A percentile compares a stretch with the other conserved stretches of the same genome.
Conservation (phyloP, 2,888 invertebrate genomes). For the Tridacna crocea region DNA sequence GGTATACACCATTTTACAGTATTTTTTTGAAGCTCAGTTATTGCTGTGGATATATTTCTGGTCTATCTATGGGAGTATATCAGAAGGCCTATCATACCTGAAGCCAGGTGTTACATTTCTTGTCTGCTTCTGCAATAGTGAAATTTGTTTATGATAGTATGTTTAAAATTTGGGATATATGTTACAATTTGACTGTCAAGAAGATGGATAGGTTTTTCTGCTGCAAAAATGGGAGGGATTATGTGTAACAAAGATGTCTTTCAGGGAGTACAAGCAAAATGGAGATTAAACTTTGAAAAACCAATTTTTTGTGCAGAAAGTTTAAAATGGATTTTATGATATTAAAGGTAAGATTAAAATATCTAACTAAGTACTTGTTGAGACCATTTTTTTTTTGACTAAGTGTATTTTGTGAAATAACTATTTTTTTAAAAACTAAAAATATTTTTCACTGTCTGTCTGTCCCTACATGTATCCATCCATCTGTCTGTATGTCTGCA, state of each 20-base stretch:
- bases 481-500: too few species aligned
- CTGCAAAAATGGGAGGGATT: constrained; percentile 2
- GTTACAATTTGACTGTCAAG: constrained; percentile 20
- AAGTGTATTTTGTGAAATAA: too few species aligned
- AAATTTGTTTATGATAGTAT: constrained; percentile 9
- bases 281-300: constrained; percentile 24
- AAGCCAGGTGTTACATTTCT: constrained; percentile 20
- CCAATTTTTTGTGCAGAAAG: constrained; percentile 6
- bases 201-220: constrained; percentile 14
- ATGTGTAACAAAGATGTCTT: neutral
- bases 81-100: constrained; percentile 10
- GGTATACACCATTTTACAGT: too few species aligned
- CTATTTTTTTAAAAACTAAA: too few species aligned
- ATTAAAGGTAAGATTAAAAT: constrained; percentile 52
- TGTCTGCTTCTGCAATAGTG: constrained; percentile 1
- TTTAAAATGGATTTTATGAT: constrained; percentile 65
- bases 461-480: too few species aligned
- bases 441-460: too few species aligned
- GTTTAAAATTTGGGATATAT: neutral
- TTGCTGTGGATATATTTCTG: neutral
- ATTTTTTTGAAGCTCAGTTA: constrained; percentile 8
- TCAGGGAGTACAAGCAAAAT: neutral
- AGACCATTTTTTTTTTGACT: too few species aligned
- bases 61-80: neutral
- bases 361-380: too few species aligned